These are phyloP conservation scores for Oncorhynchus kisutch DNA, from an alignment of 2,113 vertebrate species.

Conservation along the genomic window DNA sequence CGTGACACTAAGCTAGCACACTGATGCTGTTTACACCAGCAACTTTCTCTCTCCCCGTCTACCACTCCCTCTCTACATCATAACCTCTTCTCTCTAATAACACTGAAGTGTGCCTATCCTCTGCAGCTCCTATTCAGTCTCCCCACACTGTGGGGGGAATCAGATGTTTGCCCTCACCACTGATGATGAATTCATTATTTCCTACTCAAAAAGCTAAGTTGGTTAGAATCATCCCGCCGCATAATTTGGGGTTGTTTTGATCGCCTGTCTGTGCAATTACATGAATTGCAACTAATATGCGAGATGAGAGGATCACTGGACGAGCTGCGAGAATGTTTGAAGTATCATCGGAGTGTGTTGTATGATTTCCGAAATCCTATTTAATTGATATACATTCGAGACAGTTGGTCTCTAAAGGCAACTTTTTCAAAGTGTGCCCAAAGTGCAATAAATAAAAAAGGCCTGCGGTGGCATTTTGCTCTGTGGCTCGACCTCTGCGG, in stretches of 20 bases:
- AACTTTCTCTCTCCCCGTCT: conserved; percentile 46
- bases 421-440: too few relatives aligned
- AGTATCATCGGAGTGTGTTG: background rate
- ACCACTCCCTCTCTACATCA: conserved; percentile 33
- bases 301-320: background rate
- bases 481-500: too few relatives aligned
- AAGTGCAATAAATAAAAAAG: too few relatives aligned
- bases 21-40: too few relatives aligned
- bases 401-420: too few relatives aligned
- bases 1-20: too few relatives aligned
- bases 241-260: background rate
- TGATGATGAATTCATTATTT: conserved; percentile 25
- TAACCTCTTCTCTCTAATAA: conserved; percentile 22
- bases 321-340: background rate
- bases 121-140: conserved; percentile 29
- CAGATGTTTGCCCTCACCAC: conserved; percentile 16
- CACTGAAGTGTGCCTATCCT: conserved; percentile 10
- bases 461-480: too few relatives aligned
- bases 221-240: conserved; percentile 7
- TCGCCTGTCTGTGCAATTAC: conserved; percentile 3
- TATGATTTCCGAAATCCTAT: background rate
- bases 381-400: background rate
- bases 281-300: conserved; percentile 3
- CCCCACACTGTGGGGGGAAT: conserved; percentile 24
- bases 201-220: conserved; percentile 8